Conservation (phyloP, 2,113 vertebrate species). For the Tylochromis polylepis region DNA sequence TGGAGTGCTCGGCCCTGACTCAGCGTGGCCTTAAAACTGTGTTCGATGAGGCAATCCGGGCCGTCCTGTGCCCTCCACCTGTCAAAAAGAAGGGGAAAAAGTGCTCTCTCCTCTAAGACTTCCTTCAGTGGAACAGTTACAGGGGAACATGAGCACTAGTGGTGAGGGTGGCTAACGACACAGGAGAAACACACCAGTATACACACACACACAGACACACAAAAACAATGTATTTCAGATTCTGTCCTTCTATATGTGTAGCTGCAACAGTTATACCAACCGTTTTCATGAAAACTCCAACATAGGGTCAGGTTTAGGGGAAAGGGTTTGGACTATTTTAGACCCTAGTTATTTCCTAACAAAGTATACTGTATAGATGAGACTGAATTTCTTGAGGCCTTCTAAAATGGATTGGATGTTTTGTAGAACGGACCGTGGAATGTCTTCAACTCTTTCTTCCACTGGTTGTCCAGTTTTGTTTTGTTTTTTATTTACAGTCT, state of each 20-base stretch:
- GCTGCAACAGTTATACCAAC: constrained; percentile 23
- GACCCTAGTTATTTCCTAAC: constrained; percentile 19
- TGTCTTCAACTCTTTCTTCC: constrained; percentile 53
- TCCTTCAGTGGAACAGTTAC: constrained; percentile 27
- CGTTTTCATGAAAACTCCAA: constrained; percentile 17
- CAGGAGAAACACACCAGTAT: constrained; percentile 55
- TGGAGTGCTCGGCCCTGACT: constrained; percentile 95
- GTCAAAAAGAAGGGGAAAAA: constrained; percentile 90
- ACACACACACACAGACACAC: constrained; percentile 6
- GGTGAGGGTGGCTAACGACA: constrained; percentile 28
- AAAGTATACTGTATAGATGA: constrained; percentile 34
- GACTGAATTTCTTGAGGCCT: constrained; percentile 65
- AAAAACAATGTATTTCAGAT: constrained; percentile 51
- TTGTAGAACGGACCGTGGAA: constrained; percentile 43
- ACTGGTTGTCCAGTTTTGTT: constrained; percentile 46
- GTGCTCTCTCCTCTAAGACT: constrained; percentile 84
- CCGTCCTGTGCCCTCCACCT: constrained; percentile 93
- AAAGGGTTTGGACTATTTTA: constrained; percentile 4
- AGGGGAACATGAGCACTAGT: constrained; percentile 63
- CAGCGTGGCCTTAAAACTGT: constrained; percentile 98
- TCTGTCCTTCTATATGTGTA: constrained; percentile 57
- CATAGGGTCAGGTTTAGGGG: constrained; percentile 39
- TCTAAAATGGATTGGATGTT: constrained; percentile 62
- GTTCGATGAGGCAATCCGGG: constrained; percentile 96
- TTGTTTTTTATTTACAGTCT: constrained; percentile 68